phyloP scores from a whole-genome alignment of 2,888 invertebrate species.

The Athripsodes cinereus region DNA sequence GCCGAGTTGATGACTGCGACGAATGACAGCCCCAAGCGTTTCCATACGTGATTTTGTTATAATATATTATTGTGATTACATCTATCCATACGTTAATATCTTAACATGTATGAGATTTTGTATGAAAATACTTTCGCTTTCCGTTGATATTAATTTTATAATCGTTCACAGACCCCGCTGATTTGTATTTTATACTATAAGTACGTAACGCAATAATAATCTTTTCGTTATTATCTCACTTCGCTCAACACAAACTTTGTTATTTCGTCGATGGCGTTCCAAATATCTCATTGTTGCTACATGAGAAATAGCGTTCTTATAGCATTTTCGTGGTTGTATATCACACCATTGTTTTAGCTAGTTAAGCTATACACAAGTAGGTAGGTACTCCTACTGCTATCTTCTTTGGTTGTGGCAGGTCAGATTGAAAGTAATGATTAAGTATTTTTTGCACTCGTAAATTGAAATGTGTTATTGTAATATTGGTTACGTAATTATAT shows the following conservation, averaged over 20 bases:
- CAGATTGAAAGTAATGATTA: not conserved
- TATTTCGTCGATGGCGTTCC: too few species aligned
- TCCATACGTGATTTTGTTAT: not conserved
- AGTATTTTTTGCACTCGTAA: not conserved
- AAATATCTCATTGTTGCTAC: too few species aligned
- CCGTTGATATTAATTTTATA: not conserved
- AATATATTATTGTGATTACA: not conserved
- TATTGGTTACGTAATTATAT: not conserved
- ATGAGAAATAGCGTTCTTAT: too few species aligned
- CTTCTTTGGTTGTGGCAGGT: not conserved
- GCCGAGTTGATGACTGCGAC: not conserved
- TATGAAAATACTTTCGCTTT: not conserved
- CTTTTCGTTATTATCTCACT: too few species aligned
- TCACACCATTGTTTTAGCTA: too few species aligned
- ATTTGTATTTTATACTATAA: too few species aligned
- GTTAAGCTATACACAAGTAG: too few species aligned
- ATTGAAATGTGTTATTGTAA: not conserved
- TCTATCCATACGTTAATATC: not conserved
- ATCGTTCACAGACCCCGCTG: too few species aligned
- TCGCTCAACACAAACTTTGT: too few species aligned
- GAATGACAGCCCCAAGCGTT: not conserved
- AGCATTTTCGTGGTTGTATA: too few species aligned
- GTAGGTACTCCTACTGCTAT: too few species aligned
- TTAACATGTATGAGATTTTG: not conserved
- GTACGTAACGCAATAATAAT: too few species aligned